phyloP scores from a whole-genome alignment of 2,888 invertebrate species.

The Acheta domesticus region DNA sequence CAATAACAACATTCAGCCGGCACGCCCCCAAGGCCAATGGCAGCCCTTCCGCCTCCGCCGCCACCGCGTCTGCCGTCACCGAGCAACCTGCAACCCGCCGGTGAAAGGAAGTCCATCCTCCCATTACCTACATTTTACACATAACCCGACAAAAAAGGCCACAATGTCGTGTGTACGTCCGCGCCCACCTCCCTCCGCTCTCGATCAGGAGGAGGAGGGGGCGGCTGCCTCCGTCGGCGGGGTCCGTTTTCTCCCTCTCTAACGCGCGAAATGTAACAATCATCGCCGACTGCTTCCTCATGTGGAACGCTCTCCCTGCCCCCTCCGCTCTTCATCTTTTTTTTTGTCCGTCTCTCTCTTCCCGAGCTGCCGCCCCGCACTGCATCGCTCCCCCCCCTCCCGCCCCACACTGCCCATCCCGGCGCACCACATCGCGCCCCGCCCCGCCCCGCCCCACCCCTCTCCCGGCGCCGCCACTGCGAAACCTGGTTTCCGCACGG shows the following conservation, averaged over 20 bases:
- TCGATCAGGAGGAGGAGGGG: not conserved
- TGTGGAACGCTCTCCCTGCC: not conserved
- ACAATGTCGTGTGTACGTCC: not conserved
- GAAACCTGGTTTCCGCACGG: not conserved
- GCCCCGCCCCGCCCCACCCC: no score
- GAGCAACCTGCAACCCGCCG: not conserved
- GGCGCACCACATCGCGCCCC: not conserved
- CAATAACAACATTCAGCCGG: no score
- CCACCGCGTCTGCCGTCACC: not conserved
- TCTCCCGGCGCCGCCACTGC: not conserved
- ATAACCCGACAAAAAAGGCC: not conserved
- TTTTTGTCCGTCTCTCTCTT: slow-evolving; percentile 20
- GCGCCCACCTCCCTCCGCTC: not conserved
- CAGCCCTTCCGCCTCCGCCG: not conserved
- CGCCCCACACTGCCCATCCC: not conserved
- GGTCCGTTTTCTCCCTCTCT: not conserved
- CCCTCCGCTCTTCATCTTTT: not conserved
- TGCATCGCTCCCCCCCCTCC: not conserved
- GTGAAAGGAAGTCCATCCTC: not conserved
- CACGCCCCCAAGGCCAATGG: no score
- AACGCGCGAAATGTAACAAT: not conserved
- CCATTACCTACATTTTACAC: not conserved
- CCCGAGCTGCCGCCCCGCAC: not conserved
- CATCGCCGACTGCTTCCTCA: slow-evolving; percentile 4
- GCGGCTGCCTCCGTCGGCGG: not conserved